A percentile compares a stretch with the other conserved stretches of the same genome.
These are phyloP conservation scores for Sphaerophoria taeniata DNA, from an alignment of 2,888 invertebrate genomes.

Conservation along the genomic window DNA sequence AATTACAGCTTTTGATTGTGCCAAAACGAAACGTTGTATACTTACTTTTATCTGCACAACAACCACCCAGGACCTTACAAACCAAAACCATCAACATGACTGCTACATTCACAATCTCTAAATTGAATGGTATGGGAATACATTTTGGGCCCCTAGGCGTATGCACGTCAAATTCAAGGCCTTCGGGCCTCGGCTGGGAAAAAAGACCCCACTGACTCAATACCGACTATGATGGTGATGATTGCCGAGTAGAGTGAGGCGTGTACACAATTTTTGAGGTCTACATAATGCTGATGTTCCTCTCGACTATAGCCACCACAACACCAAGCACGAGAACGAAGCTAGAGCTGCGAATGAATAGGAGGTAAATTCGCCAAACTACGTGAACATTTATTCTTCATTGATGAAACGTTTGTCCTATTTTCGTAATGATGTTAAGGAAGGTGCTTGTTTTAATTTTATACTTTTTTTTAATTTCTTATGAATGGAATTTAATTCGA, in stretches of 20 bases:
- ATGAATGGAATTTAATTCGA: no score
- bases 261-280: slow-evolving; percentile 36
- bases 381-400: slow-evolving; percentile 63
- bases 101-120: slow-evolving; percentile 59
- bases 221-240: no score
- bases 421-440: slow-evolving; percentile 3
- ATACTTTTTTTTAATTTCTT: no score
- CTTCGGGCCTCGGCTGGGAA: slow-evolving; percentile 23
- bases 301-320: slow-evolving; percentile 26
- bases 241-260: neutral
- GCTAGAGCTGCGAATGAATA: slow-evolving; percentile 69
- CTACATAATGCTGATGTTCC: slow-evolving; percentile 31
- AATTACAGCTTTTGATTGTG: slow-evolving; percentile 78
- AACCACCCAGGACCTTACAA: slow-evolving; percentile 6
- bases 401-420: slow-evolving; percentile 23
- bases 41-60: slow-evolving; percentile 39
- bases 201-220: no score
- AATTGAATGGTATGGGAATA: slow-evolving; percentile 71
- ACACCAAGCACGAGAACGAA: slow-evolving; percentile 33
- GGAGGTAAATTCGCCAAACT: slow-evolving; percentile 61
- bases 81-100: slow-evolving; percentile 53
- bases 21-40: slow-evolving; percentile 71
- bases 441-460: neutral
- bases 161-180: slow-evolving; percentile 69
- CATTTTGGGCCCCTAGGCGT: slow-evolving; percentile 67